These are phyloP conservation scores for Amphiura filiformis DNA, from an alignment of 35 echinoderm and acorn worm genomes.

Conservation along the genomic window DNA sequence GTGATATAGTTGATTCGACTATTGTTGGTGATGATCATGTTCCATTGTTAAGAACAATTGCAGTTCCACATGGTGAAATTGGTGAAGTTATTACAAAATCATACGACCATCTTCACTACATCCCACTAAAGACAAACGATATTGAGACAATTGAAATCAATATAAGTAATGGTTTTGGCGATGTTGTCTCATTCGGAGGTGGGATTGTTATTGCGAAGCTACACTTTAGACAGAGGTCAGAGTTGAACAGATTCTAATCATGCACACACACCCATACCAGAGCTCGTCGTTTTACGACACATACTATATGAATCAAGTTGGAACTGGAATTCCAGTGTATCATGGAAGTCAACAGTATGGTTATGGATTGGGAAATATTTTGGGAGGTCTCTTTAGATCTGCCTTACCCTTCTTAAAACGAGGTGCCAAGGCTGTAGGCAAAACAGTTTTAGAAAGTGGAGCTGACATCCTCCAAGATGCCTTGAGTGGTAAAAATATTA, in stretches of 20 bases:
- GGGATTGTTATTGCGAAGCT: background rate
- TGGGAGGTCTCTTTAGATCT: background rate
- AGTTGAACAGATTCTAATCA: background rate
- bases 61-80: background rate
- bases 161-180: background rate
- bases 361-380: slow-evolving; percentile 2
- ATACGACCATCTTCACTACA: background rate
- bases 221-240: background rate
- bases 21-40: slow-evolving; percentile 18
- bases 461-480: background rate
- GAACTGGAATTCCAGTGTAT: slow-evolving; percentile 28
- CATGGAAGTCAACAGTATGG: background rate
- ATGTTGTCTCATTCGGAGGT: background rate
- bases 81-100: slow-evolving; percentile 13
- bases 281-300: background rate
- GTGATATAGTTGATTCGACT: background rate
- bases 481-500: background rate
- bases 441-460: slow-evolving; percentile 15
- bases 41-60: slow-evolving; percentile 35
- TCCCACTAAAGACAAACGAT: slow-evolving; percentile 21
- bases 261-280: background rate
- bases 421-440: slow-evolving; percentile 6
- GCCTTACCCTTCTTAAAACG: slow-evolving; percentile 18
- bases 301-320: slow-evolving; percentile 29
- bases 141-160: slow-evolving; percentile 6